A percentile compares a stretch with the other conserved stretches of the same genome.
Conservation (phyloP, 2,113 vertebrate genomes). For the Machaerirhynchus nigripectus region DNA sequence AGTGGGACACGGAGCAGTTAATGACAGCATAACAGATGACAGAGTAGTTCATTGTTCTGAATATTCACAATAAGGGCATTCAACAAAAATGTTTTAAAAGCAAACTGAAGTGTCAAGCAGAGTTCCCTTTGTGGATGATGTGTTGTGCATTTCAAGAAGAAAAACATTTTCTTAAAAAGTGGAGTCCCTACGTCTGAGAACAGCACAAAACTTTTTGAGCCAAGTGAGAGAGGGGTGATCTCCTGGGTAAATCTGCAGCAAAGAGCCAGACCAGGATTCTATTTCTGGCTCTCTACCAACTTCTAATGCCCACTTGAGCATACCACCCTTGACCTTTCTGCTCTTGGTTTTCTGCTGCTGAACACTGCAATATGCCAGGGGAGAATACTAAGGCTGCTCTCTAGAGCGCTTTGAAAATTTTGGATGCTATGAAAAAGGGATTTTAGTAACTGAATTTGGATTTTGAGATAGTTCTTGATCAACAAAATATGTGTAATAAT, state of each 20-base stretch:
- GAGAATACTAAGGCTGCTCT: not conserved
- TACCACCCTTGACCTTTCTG: not conserved
- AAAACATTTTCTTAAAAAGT: not conserved
- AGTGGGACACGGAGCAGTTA: not conserved
- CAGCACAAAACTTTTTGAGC: not conserved
- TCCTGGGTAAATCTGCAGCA: not conserved
- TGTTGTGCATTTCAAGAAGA: not conserved
- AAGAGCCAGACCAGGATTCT: not conserved
- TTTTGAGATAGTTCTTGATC: not conserved
- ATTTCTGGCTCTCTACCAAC: not conserved
- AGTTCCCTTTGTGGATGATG: not conserved
- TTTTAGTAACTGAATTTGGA: not conserved
- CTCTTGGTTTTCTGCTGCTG: not conserved
- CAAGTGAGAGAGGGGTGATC: not conserved
- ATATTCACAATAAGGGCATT: not conserved
- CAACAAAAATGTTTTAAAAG: not conserved
- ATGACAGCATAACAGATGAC: not conserved
- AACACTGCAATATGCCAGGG: not conserved
- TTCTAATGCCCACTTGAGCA: not conserved
- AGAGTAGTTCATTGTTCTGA: not conserved
- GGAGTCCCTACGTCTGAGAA: not conserved
- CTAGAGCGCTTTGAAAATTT: not conserved
- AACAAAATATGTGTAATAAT: not conserved
- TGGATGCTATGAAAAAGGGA: not conserved
- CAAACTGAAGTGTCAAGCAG: not conserved